Evolutionary conservation across 2,797 vertebrate species (phyloP).

Genomic region (Florisuga fusca): DNA sequence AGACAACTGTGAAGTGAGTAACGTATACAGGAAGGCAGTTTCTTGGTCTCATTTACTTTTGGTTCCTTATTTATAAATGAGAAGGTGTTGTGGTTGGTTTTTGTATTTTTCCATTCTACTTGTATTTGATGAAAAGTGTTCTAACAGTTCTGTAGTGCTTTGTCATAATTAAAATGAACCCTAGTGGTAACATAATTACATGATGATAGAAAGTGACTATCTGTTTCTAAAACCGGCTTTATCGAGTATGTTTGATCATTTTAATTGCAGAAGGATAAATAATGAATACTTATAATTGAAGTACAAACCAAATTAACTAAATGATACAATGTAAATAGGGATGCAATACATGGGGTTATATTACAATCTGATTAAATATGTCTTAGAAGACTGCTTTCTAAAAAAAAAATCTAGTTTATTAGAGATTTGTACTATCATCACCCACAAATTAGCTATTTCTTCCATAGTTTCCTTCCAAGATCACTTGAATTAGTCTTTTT

Average conservation of each 20-base stretch:
- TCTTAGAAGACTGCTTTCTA: slow-evolving; percentile 21
- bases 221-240: slow-evolving; percentile 53
- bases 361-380: slow-evolving; percentile 55
- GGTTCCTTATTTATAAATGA: not conserved
- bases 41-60: not conserved
- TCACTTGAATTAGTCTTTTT: slow-evolving; percentile 13
- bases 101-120: not conserved
- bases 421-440: slow-evolving; percentile 4
- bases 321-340: slow-evolving; percentile 53
- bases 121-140: not conserved
- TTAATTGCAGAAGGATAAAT: slow-evolving; percentile 57
- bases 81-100: not conserved
- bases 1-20: not conserved
- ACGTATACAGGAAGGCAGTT: not conserved
- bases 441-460: not conserved
- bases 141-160: not conserved
- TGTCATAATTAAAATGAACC: slow-evolving; percentile 54
- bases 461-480: not conserved
- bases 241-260: slow-evolving; percentile 56
- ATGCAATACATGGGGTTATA: slow-evolving; percentile 22
- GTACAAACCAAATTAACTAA: slow-evolving; percentile 54
- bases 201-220: slow-evolving; percentile 41
- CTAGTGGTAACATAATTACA: slow-evolving; percentile 46
- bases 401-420: slow-evolving; percentile 20
- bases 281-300: slow-evolving; percentile 56